A percentile compares a stretch with the other conserved stretches of the same genome.
phyloP scores from a whole-genome alignment of 2,113 vertebrate species.

The Chlorodrepanis virens region DNA sequence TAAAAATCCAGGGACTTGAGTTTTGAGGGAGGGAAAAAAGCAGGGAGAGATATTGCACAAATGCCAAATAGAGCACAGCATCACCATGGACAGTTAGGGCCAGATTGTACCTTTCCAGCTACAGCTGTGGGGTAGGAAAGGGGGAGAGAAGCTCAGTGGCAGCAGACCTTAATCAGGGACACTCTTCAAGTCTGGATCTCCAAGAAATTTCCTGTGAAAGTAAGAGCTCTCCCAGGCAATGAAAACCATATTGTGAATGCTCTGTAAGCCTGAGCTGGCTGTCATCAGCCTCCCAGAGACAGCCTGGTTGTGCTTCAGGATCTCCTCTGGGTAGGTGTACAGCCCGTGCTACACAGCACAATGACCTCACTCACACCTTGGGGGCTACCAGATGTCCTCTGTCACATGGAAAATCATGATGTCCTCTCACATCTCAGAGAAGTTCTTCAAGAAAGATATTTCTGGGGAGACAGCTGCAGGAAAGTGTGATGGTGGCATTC shows the following conservation, averaged over 20 bases:
- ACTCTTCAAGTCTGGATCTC: background rate
- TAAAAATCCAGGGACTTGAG: background rate
- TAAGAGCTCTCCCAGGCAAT: background rate
- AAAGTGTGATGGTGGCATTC: background rate
- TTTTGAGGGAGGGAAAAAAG: background rate
- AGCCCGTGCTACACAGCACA: background rate
- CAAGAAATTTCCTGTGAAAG: background rate
- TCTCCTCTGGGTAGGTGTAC: background rate
- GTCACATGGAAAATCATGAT: background rate
- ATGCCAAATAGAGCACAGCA: background rate
- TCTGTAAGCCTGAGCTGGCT: background rate
- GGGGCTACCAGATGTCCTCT: background rate
- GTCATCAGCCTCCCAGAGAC: background rate
- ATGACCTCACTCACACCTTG: background rate
- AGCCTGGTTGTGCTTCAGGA: background rate
- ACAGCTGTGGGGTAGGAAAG: fast-evolving
- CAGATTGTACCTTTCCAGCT: background rate
- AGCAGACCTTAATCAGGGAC: background rate
- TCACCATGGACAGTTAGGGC: background rate
- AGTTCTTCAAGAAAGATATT: background rate
- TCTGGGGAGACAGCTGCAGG: background rate
- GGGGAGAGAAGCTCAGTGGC: background rate
- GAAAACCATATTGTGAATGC: background rate
- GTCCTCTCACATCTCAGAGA: background rate
- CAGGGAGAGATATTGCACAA: background rate